These are phyloP conservation scores for Pan troglodytes DNA, from an alignment of 2,113 vertebrate species.

Conservation along the genomic window NHGRI_mPanTro3-v2.1_pri NC_072402.2:5987501-5988000, in stretches of 20 bases:
- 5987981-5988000: conserved; percentile 90
- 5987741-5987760: neutral
- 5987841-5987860: no score
- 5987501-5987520: neutral
- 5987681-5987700: no score
- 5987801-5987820: neutral
- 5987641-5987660: no score
- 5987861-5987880: fast-evolving
- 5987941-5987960: conserved; percentile 89
- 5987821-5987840: fast-evolving
- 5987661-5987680: neutral
- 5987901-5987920: neutral
- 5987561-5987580: neutral
- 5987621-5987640: neutral
- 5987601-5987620: neutral
- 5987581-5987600: neutral
- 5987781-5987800: fast-evolving
- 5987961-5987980: conserved; percentile 90
- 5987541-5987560: no score
- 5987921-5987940: conserved; percentile 74
- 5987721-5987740: neutral
- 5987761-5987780: neutral
- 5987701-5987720: neutral
- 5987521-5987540: fast-evolving
- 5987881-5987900: fast-evolving